These are phyloP conservation scores for Psephotus haematonotus DNA, from an alignment of 2,113 vertebrate genomes.

Conservation along the genomic window DNA sequence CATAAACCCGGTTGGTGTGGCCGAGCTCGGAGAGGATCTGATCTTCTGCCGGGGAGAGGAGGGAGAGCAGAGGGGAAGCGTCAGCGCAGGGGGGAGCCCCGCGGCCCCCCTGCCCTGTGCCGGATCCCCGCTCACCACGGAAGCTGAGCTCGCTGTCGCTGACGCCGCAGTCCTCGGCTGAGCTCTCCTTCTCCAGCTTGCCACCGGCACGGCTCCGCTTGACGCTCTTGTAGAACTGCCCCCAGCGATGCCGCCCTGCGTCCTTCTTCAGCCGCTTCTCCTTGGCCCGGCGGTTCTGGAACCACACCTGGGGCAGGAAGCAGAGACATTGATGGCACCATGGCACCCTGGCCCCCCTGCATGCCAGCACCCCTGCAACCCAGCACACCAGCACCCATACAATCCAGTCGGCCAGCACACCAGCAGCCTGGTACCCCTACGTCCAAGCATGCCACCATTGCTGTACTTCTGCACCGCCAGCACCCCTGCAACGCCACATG, in stretches of 20 bases:
- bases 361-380: accelerated
- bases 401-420: too few relatives aligned
- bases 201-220: constrained; percentile 86
- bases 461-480: accelerated
- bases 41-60: constrained; percentile 84
- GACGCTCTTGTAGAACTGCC: constrained; percentile 96
- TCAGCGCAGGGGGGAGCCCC: neutral
- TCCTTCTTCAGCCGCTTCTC: constrained; percentile 98
- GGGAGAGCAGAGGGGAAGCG: constrained; percentile 9
- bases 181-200: constrained; percentile 95
- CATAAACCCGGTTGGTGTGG: constrained; percentile 89
- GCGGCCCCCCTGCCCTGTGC: accelerated
- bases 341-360: neutral
- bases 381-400: neutral
- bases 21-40: constrained; percentile 96
- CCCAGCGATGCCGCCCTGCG: constrained; percentile 95
- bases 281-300: constrained; percentile 96
- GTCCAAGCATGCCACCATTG: neutral
- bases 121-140: constrained; percentile 80
- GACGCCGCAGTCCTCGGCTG: constrained; percentile 91
- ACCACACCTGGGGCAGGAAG: constrained; percentile 87
- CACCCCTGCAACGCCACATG: accelerated
- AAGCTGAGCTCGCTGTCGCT: constrained; percentile 99
- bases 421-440: neutral
- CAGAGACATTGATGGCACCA: accelerated